A percentile compares a stretch with the other conserved stretches of the same genome.
Evolutionary conservation across 2,113 vertebrate species (phyloP).

Genomic region (Todiramphus saurophagus): DNA sequence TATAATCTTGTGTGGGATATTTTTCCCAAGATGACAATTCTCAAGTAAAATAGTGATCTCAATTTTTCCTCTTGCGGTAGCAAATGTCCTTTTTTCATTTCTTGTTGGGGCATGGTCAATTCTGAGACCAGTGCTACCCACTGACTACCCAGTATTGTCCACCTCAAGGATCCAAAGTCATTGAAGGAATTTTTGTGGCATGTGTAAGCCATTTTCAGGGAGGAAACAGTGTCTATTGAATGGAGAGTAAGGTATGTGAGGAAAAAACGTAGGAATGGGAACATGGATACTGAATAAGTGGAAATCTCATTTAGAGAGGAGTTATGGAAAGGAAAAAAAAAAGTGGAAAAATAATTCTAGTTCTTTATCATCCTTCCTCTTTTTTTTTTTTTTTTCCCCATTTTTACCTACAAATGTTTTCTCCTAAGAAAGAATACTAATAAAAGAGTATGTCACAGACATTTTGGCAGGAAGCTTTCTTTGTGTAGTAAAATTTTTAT

Average conservation of each 20-base stretch:
- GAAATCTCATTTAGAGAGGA: background rate
- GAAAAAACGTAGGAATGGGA: background rate
- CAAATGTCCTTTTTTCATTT: constrained; percentile 38
- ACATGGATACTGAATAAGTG: background rate
- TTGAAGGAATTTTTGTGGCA: background rate
- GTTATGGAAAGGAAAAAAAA: background rate
- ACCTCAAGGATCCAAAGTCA: background rate
- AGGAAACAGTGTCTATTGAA: background rate
- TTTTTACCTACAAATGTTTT: background rate
- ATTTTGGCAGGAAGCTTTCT: background rate
- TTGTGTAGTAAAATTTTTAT: background rate
- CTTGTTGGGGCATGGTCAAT: background rate
- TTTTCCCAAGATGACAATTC: background rate
- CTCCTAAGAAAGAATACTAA: background rate
- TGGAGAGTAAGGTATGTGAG: background rate
- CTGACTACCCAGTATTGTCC: background rate
- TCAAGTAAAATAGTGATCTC: background rate
- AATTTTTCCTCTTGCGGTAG: background rate
- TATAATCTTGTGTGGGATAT: background rate
- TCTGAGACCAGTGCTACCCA: background rate
- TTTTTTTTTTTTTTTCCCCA: background rate
- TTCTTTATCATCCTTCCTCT: background rate
- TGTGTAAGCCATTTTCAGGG: background rate
- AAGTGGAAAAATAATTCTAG: background rate
- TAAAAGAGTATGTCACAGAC: background rate